Conservation (phyloP, 2,113 vertebrate species). For the Gymnarchus niloticus region DNA sequence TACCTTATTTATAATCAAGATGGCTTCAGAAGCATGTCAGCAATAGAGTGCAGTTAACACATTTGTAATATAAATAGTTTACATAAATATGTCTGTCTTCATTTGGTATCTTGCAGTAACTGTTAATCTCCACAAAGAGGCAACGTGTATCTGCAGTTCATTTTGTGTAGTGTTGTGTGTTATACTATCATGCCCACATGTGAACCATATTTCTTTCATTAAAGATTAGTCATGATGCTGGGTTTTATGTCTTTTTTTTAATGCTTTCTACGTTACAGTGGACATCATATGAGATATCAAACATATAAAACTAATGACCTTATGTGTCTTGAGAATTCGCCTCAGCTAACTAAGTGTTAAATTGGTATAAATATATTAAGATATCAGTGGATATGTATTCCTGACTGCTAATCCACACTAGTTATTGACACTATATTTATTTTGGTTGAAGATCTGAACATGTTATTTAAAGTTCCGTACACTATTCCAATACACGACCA, state of each 20-base stretch:
- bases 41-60: constrained; percentile 12
- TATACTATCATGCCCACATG: not conserved
- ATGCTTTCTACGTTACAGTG: not conserved
- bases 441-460: not conserved
- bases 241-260: not conserved
- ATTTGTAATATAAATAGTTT: constrained; percentile 34
- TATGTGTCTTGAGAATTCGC: not conserved
- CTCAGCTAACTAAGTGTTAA: not conserved
- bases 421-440: not conserved
- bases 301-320: not conserved
- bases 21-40: not conserved
- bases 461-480: too few species aligned
- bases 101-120: constrained; percentile 34
- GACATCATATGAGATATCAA: not conserved
- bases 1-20: not conserved
- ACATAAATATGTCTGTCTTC: constrained; percentile 30
- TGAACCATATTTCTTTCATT: not conserved
- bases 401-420: too few species aligned
- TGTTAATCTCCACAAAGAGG: constrained; percentile 50
- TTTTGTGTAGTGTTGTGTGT: constrained; percentile 7
- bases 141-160: constrained; percentile 31
- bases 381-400: too few species aligned
- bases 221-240: not conserved
- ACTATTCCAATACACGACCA: too few species aligned
- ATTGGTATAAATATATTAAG: not conserved